phyloP scores from a whole-genome alignment of 2,113 vertebrate species.

The Tricholaema leucomelas region DNA sequence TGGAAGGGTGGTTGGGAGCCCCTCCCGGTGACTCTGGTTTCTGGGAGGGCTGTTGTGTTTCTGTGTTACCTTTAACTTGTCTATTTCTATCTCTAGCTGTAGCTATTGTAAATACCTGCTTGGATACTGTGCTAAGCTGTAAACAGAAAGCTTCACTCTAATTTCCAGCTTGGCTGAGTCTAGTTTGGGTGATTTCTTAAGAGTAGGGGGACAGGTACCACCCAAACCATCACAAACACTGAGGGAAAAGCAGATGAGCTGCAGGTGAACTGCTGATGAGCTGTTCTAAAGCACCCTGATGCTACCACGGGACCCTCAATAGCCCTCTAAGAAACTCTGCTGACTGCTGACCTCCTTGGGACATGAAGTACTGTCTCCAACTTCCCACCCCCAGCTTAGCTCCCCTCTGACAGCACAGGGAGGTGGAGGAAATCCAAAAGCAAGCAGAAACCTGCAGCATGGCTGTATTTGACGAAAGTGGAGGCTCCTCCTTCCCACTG shows the following conservation, averaged over 20 bases:
- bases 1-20: too few species aligned
- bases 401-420: background rate
- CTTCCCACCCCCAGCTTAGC: background rate
- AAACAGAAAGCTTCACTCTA: too few species aligned
- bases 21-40: too few species aligned
- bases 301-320: background rate
- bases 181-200: too few species aligned
- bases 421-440: background rate
- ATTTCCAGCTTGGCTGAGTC: too few species aligned
- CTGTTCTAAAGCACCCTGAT: background rate
- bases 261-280: background rate
- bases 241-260: background rate
- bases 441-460: background rate
- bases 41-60: too few species aligned
- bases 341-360: background rate
- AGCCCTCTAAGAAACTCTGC: background rate
- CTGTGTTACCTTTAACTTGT: too few species aligned
- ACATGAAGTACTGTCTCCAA: background rate
- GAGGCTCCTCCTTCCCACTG: background rate
- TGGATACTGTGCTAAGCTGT: too few species aligned
- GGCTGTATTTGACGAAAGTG: rapidly evolving
- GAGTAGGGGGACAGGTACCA: too few species aligned
- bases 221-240: too few species aligned
- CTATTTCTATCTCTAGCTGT: too few species aligned
- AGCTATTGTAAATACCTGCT: too few species aligned